A percentile compares a stretch with the other conserved stretches of the same genome.
Conservation (phyloP, 1,140 invertebrate species). For the Diabrotica virgifera region DNA sequence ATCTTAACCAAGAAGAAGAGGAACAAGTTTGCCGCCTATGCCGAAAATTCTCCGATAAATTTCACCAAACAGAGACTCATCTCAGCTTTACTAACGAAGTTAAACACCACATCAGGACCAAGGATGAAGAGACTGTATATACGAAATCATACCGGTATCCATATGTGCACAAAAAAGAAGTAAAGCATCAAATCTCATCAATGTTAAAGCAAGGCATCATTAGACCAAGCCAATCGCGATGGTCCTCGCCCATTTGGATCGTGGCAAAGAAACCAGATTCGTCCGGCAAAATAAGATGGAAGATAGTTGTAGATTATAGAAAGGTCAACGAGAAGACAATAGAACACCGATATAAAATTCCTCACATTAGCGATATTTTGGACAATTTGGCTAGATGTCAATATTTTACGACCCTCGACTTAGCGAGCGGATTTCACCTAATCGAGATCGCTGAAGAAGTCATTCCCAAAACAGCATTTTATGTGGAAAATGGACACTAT, state of each 20-base stretch:
- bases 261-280: too few relatives aligned
- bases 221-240: too few relatives aligned
- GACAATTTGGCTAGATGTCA: too few relatives aligned
- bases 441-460: not conserved
- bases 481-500: not conserved
- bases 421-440: not conserved
- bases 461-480: not conserved
- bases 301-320: not conserved
- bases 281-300: slow-evolving; percentile 1
- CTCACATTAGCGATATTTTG: too few relatives aligned
- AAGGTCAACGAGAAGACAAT: slow-evolving; percentile 4
- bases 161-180: not conserved
- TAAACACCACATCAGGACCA: not conserved
- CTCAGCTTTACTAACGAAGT: too few relatives aligned
- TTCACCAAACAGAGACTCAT: not conserved
- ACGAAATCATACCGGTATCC: not conserved
- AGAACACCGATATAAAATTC: not conserved
- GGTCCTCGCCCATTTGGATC: too few relatives aligned
- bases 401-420: not conserved
- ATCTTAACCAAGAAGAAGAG: too few relatives aligned
- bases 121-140: not conserved
- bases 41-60: not conserved
- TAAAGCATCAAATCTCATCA: not conserved
- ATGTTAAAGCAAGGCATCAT: not conserved
- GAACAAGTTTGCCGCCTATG: too few relatives aligned